phyloP scores from a whole-genome alignment of 2,888 invertebrate species.

The Amitus sp. region DNA sequence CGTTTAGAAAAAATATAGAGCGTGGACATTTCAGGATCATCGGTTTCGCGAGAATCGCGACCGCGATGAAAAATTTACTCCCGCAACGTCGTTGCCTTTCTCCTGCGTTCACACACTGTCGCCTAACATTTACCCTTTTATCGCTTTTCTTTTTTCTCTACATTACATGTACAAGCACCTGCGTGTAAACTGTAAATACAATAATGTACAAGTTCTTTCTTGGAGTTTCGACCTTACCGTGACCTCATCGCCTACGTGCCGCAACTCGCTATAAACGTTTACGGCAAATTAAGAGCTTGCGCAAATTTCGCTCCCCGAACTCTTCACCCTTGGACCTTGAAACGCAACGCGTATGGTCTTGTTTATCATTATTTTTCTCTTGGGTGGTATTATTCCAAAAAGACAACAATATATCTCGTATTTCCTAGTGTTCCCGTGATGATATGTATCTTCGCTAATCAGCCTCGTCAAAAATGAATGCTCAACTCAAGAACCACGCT shows the following conservation, averaged over 20 bases:
- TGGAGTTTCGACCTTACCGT: constrained; percentile 61
- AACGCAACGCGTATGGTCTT: constrained; percentile 32
- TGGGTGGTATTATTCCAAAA: neutral
- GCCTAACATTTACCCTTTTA: constrained; percentile 18
- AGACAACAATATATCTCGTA: constrained; percentile 6
- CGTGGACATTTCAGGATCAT: constrained; percentile 6
- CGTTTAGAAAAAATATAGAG: constrained; percentile 17
- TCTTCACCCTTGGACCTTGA: constrained; percentile 28
- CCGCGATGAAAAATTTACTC: neutral
- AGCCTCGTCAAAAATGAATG: constrained; percentile 7
- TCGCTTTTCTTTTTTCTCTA: too few species aligned
- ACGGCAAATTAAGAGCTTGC: constrained; percentile 34
- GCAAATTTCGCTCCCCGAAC: constrained; percentile 24
- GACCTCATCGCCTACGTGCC: constrained; percentile 46
- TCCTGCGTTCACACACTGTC: constrained; percentile 1
- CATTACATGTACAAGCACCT: constrained; percentile 50
- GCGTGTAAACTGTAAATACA: constrained; percentile 54
- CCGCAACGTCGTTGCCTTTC: neutral
- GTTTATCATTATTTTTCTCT: neutral
- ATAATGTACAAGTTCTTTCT: constrained; percentile 58
- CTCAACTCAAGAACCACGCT: neutral
- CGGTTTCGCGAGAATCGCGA: neutral
- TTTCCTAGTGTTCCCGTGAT: neutral
- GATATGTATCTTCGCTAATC: constrained; percentile 7
- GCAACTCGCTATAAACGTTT: constrained; percentile 32